These are phyloP conservation scores for Marisa cornuarietis DNA, from an alignment of 1,140 invertebrate species.

Conservation along the genomic window DNA sequence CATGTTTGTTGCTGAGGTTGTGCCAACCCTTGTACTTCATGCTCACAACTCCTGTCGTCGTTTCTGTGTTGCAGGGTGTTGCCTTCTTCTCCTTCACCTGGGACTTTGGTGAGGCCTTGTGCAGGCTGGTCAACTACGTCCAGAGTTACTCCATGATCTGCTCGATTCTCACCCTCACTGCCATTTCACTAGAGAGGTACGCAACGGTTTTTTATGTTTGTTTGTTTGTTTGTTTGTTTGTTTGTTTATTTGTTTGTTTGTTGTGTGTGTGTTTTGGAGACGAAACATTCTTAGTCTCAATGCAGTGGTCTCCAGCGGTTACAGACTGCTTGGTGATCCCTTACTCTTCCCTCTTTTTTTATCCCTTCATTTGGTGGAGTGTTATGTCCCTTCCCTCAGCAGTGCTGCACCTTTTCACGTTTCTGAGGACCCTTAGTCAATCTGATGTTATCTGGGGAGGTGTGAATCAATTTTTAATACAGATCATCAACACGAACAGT, in stretches of 20 bases:
- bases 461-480: too few species aligned
- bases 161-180: slow-evolving; percentile 79
- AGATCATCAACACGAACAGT: too few species aligned
- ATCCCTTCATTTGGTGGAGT: too few species aligned
- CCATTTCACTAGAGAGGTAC: slow-evolving; percentile 80
- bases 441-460: too few species aligned
- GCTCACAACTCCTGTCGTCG: background rate
- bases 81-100: slow-evolving; percentile 79
- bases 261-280: background rate
- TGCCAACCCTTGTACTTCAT: background rate
- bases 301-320: too few species aligned
- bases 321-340: background rate
- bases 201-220: background rate
- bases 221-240: background rate
- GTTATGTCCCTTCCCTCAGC: too few species aligned
- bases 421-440: too few species aligned
- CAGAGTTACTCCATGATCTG: slow-evolving; percentile 80
- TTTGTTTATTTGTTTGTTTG: background rate
- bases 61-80: slow-evolving; percentile 70
- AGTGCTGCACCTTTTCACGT: too few species aligned
- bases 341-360: too few species aligned
- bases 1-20: too few species aligned
- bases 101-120: slow-evolving; percentile 76
- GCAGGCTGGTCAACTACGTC: slow-evolving; percentile 79
- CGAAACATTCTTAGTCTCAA: too few species aligned